phyloP scores from a whole-genome alignment of 2,888 invertebrate species.

The Limenitis camilla region DNA sequence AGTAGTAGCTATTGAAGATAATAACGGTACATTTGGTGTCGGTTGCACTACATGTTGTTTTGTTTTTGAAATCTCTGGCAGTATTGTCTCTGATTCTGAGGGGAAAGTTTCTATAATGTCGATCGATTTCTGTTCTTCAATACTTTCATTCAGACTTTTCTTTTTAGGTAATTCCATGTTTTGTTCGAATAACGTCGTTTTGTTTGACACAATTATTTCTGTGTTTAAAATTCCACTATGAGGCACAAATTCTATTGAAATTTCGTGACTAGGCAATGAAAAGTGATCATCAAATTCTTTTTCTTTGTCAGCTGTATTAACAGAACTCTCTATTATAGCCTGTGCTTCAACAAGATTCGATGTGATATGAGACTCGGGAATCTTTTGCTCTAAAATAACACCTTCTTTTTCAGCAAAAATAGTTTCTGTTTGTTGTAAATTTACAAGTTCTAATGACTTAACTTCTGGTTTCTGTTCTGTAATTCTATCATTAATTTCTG shows the following conservation, averaged over 20 bases:
- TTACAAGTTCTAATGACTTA: conserved; percentile 49
- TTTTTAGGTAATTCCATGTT: conserved; percentile 47
- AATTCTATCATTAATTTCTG: conserved; percentile 40
- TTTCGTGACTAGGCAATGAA: conserved; percentile 34
- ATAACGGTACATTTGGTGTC: conserved; percentile 46
- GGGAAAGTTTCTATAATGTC: conserved; percentile 44
- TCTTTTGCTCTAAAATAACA: conserved; percentile 38
- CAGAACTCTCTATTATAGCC: conserved; percentile 71
- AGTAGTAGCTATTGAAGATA: conserved; percentile 35
- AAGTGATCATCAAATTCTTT: conserved; percentile 48
- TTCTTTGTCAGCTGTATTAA: conserved; percentile 75
- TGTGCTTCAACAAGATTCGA: conserved; percentile 71
- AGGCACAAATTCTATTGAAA: conserved; percentile 47
- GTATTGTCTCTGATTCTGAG: conserved; percentile 40
- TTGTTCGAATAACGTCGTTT: conserved; percentile 35
- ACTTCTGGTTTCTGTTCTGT: conserved; percentile 36
- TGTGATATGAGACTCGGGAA: conserved; percentile 45
- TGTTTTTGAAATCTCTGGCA: conserved; percentile 22
- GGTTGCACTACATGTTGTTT: conserved; percentile 37
- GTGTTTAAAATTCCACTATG: conserved; percentile 47
- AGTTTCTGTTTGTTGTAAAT: conserved; percentile 66
- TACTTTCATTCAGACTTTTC: conserved; percentile 27
- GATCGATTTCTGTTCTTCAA: conserved; percentile 39
- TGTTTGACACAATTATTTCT: conserved; percentile 45
- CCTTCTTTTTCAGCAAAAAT: conserved; percentile 69